A percentile compares a stretch with the other conserved stretches of the same genome.
Evolutionary conservation across 2,113 vertebrate genomes (phyloP).

Genomic region (Pelecanoides urinatrix): DNA sequence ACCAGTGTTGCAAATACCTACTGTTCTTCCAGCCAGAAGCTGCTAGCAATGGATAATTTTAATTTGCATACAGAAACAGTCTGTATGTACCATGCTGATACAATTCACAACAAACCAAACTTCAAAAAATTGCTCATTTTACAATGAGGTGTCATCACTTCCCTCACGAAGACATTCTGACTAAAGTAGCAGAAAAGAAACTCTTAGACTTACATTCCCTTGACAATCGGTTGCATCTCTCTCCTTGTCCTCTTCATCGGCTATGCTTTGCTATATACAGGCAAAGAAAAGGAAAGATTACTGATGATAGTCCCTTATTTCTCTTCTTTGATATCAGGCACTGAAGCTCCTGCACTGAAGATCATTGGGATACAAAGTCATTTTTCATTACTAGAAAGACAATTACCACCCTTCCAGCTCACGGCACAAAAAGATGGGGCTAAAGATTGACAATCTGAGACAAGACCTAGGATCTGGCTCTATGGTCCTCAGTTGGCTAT

Average conservation of each 20-base stretch:
- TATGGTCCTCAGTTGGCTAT: fast-evolving
- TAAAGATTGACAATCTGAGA: background rate
- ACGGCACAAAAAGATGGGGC: background rate
- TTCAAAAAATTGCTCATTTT: background rate
- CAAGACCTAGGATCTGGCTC: background rate
- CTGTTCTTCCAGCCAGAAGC: background rate
- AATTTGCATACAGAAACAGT: background rate
- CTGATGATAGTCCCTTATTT: background rate
- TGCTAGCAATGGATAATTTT: background rate
- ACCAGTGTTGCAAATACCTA: background rate
- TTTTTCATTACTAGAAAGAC: background rate
- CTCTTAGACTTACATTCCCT: slow-evolving; percentile 71
- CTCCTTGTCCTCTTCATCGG: slow-evolving; percentile 74
- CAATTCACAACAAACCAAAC: background rate
- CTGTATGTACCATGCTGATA: background rate
- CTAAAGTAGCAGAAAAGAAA: background rate
- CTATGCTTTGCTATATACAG: slow-evolving; percentile 70
- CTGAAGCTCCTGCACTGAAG: background rate
- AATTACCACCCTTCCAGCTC: background rate
- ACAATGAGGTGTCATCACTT: background rate
- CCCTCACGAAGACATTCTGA: background rate
- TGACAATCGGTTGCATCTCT: slow-evolving; percentile 72
- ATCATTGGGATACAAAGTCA: background rate
- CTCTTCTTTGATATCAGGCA: background rate
- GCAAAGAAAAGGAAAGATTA: slow-evolving; percentile 43